phyloP scores from a whole-genome alignment of 1,140 invertebrate genomes.

The Tetramorium parvispinum region DNA sequence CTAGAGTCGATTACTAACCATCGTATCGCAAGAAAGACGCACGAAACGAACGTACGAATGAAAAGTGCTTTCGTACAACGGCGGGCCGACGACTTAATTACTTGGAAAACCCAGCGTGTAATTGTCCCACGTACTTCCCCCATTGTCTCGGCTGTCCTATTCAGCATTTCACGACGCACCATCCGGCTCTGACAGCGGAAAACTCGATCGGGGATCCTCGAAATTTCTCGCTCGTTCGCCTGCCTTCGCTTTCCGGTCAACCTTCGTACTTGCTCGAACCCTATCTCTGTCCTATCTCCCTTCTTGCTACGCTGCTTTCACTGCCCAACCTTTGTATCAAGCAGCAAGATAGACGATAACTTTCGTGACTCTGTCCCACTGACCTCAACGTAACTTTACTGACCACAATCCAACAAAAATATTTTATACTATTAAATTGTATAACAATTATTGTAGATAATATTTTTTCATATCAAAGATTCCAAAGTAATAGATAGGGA shows the following conservation, averaged over 20 bases:
- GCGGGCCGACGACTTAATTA: not conserved
- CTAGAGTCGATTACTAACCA: not conserved
- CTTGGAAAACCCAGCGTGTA: slow-evolving; percentile 32
- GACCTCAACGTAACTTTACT: slow-evolving; percentile 40
- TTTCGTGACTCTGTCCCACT: slow-evolving; percentile 44
- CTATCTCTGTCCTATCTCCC: slow-evolving; percentile 44
- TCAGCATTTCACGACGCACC: slow-evolving; percentile 43
- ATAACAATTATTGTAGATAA: not conserved
- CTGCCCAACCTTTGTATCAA: slow-evolving; percentile 35
- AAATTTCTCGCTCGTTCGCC: slow-evolving; percentile 42
- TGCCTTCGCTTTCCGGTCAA: not conserved
- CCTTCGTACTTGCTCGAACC: not conserved
- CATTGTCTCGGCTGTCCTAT: slow-evolving; percentile 34
- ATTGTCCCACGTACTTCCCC: not conserved
- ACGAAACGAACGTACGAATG: not conserved
- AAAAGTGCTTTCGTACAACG: not conserved
- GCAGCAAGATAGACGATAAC: slow-evolving; percentile 8
- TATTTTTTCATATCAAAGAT: too few species aligned
- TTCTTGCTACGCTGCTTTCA: slow-evolving; percentile 7
- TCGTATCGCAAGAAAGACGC: not conserved
- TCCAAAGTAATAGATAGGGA: too few species aligned
- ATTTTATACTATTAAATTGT: not conserved
- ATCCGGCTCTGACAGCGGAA: slow-evolving; percentile 44
- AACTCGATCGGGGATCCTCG: slow-evolving; percentile 66
- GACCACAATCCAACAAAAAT: not conserved